A percentile compares a stretch with the other conserved stretches of the same genome.
phyloP scores from a whole-genome alignment of 2,797 vertebrate genomes.

The Nothura maculosa region DNA sequence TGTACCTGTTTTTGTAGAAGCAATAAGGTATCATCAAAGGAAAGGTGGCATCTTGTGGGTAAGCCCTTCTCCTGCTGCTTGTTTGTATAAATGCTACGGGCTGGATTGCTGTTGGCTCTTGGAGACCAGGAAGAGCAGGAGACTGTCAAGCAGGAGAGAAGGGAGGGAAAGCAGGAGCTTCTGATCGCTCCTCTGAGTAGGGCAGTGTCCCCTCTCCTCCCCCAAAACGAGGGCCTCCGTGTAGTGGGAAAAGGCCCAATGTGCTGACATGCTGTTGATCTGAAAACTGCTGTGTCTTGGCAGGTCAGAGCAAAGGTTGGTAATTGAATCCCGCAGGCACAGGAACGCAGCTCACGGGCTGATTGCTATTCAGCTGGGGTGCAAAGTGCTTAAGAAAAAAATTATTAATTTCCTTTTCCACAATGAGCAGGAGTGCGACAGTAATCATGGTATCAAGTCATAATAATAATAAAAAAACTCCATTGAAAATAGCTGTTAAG shows the following conservation, averaged over 20 bases:
- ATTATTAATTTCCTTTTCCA: conserved; percentile 82
- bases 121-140: not conserved
- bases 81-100: not conserved
- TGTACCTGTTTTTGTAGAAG: not conserved
- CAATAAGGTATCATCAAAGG: not conserved
- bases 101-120: not conserved
- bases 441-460: conserved; percentile 80
- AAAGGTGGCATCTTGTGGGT: not conserved
- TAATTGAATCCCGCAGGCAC: conserved; percentile 39
- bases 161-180: not conserved
- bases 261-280: not conserved
- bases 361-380: conserved; percentile 71
- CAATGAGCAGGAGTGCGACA: conserved; percentile 74
- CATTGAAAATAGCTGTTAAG: conserved; percentile 73
- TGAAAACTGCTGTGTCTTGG: not conserved
- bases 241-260: not conserved
- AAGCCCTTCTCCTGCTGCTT: not conserved
- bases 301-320: conserved; percentile 33
- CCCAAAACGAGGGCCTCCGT: not conserved
- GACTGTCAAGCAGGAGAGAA: not conserved
- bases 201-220: not conserved
- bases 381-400: conserved; percentile 78
- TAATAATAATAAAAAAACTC: conserved; percentile 73
- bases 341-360: not conserved
- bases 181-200: not conserved